phyloP scores from a whole-genome alignment of 2,113 vertebrate species.

The human (Homo sapiens) region DNA sequence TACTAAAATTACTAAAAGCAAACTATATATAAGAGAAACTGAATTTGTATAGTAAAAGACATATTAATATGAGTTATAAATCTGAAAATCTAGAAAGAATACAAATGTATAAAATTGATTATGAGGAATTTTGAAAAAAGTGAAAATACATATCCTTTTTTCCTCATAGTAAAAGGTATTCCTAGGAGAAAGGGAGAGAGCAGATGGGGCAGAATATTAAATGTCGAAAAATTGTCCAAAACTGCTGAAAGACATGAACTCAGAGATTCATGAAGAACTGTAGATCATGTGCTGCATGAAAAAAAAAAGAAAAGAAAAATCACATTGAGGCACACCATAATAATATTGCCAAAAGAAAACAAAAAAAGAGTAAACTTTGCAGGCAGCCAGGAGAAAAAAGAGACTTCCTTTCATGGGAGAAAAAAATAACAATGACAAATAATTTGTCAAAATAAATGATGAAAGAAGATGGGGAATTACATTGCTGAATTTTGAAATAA shows the following conservation, averaged over 20 bases:
- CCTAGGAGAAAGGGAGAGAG: not conserved
- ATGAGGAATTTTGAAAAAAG: not conserved
- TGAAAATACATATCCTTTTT: not conserved
- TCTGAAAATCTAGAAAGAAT: not conserved
- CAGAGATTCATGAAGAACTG: not conserved
- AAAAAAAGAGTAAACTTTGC: not conserved
- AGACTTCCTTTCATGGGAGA: not conserved
- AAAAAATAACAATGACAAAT: not conserved
- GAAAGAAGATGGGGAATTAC: not conserved
- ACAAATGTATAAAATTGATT: not conserved
- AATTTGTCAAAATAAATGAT: not conserved
- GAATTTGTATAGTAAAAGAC: not conserved
- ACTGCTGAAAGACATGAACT: not conserved
- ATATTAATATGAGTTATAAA: not conserved
- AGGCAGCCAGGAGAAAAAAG: not conserved
- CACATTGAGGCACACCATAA: not conserved
- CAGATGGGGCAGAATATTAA: not conserved
- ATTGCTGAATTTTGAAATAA: not conserved
- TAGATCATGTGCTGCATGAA: not conserved
- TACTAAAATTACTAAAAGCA: slow-evolving; percentile 3
- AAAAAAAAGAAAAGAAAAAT: not conserved
- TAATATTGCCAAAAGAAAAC: not conserved
- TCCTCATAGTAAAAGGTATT: not conserved
- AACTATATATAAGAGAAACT: not conserved
- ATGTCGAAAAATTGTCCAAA: not conserved